Base-by-base conservation (phyloP, 2,113 vertebrate genomes). In the Dolichotis patagonum region DNA sequence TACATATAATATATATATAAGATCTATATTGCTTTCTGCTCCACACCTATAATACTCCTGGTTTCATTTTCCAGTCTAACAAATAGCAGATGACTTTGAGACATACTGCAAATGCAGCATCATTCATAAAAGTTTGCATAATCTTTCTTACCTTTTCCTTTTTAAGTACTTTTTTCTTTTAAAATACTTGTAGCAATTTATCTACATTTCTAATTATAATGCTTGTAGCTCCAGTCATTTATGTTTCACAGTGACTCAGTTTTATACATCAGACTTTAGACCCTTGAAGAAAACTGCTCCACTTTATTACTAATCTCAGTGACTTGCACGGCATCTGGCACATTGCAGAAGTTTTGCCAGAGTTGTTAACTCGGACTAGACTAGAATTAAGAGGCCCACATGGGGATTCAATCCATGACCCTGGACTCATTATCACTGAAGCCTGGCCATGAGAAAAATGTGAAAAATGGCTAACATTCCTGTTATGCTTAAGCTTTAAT, bases 401-500 rank as follows among this genome's bases (percentile, higher is more conserved):
- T 30, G 63, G 49, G 82, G 54, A 96, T 96, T 41, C 88, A 89
- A 30, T 81, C 54, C 32, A 26, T 94, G 87, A 92, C 95, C 84
- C 75, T 62, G 62, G 9, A 49, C 92, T 97, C 96, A 97, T 97
- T 96, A 97, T 84, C 93, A 93, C 7, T 95, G 96, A 97, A 97
- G 90, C 95, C 41, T 97, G 58, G 71, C 85, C 88, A 73, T 49
- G 90, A 78, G 84, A 95, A 95, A 93, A 96, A 81, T 88, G 92
- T 73, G 65, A 91, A 94, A 95, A 97, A 77, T 95, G 78, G 87
- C 28, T 91, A 95, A 84, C 69, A 63, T 67, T 93, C 89, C 96
- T 96, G 62, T 83, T 97, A 97, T 35, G 91, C 62, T 92, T 94
- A 97, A 97, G 94, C 88, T 97, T 97, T 97, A 96, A 97, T 97